A percentile compares a stretch with the other conserved stretches of the same genome.
These are phyloP conservation scores for Apamea epomidion DNA, from an alignment of 2,888 invertebrate genomes.

Conservation along the genomic window DNA sequence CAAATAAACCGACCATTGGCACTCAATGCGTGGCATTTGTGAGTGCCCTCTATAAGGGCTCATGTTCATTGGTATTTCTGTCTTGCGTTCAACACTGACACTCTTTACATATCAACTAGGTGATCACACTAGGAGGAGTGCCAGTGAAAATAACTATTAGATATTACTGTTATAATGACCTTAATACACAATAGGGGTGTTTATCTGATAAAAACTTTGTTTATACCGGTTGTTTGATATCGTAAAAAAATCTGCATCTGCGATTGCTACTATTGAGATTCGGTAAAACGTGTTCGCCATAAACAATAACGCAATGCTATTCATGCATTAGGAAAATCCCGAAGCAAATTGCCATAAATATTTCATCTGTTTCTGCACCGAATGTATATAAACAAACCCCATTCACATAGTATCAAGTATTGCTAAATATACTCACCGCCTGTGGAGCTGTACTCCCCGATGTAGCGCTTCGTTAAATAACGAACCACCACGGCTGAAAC, in stretches of 20 bases:
- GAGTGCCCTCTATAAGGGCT: constrained; percentile 82
- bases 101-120: constrained; percentile 70
- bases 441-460: constrained; percentile 95
- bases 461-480: constrained; percentile 94
- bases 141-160: constrained; percentile 62
- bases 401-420: constrained; percentile 50
- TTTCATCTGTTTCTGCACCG: constrained; percentile 24
- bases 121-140: constrained; percentile 63
- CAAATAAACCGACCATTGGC: constrained; percentile 89
- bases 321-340: constrained; percentile 45
- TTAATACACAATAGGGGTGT: constrained; percentile 45
- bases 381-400: constrained; percentile 48
- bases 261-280: constrained; percentile 7
- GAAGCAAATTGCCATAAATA: constrained; percentile 25
- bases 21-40: constrained; percentile 83
- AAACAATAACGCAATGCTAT: constrained; percentile 7
- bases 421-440: constrained; percentile 91
- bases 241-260: constrained; percentile 18
- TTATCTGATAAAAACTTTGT: constrained; percentile 58
- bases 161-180: constrained; percentile 61
- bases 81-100: constrained; percentile 73
- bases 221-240: constrained; percentile 27
- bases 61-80: constrained; percentile 75
- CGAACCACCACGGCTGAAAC: constrained; percentile 94
- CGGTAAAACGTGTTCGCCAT: constrained; percentile 6